Evolutionary conservation across 2,113 vertebrate species (phyloP).

Genomic region (Chlamydotis undulata): DNA sequence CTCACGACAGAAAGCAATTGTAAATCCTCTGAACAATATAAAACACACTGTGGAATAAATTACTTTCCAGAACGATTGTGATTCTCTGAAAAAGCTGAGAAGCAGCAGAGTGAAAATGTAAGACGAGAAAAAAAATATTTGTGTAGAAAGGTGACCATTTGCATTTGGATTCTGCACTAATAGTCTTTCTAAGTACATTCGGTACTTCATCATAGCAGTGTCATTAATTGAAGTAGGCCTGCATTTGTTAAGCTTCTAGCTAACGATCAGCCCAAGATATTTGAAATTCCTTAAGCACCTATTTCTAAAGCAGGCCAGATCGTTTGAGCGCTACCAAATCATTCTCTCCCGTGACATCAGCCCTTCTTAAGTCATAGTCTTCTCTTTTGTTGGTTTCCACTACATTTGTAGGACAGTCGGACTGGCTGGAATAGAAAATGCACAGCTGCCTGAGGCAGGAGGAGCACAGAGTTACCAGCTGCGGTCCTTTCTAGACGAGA

Average conservation of each 20-base stretch:
- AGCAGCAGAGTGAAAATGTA: not conserved
- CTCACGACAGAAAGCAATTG: not conserved
- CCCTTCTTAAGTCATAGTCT: not conserved
- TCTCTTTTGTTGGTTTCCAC: not conserved
- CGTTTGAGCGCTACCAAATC: not conserved
- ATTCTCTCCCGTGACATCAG: not conserved
- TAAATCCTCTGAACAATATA: not conserved
- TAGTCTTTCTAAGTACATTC: not conserved
- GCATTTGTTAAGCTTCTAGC: not conserved
- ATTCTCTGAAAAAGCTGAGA: not conserved
- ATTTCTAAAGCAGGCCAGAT: not conserved
- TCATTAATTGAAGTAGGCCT: not conserved
- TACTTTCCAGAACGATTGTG: not conserved
- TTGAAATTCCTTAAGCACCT: not conserved
- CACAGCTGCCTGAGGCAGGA: accelerated
- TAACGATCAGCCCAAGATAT: not conserved
- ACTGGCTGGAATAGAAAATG: accelerated
- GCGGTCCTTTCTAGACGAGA: not conserved
- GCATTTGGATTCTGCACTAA: not conserved
- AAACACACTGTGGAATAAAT: not conserved
- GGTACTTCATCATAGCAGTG: accelerated
- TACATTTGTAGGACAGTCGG: accelerated
- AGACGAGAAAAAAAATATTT: not conserved
- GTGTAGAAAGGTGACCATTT: not conserved
- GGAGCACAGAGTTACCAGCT: accelerated